A percentile compares a stretch with the other conserved stretches of the same genome.
Conservation (phyloP, 1,140 invertebrate genomes). For the Euborellia annulipes region DNA sequence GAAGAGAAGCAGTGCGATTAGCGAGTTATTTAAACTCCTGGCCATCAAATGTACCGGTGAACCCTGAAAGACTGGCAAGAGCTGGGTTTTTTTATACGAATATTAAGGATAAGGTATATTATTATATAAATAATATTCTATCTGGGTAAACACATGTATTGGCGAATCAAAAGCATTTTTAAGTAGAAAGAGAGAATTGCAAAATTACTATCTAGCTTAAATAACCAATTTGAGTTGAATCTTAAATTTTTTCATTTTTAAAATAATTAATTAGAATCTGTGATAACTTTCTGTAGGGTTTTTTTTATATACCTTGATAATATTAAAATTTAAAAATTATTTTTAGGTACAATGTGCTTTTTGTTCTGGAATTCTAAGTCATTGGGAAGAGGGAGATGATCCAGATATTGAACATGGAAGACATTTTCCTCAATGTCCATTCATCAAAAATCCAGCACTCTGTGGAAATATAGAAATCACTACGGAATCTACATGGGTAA, state of each 20-base stretch:
- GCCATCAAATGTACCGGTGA: conserved; percentile 40
- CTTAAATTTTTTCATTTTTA: no score
- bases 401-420: conserved; percentile 58
- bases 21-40: conserved; percentile 41
- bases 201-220: no score
- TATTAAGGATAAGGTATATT: neutral
- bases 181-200: no score
- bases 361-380: conserved; percentile 52
- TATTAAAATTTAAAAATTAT: no score
- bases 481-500: no score
- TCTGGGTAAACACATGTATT: neutral
- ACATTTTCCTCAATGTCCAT: conserved; percentile 52
- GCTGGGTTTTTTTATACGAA: conserved; percentile 54
- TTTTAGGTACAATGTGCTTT: conserved; percentile 63
- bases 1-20: conserved; percentile 33
- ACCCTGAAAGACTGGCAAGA: conserved; percentile 51
- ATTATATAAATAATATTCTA: neutral
- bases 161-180: no score
- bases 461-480: conserved; percentile 20
- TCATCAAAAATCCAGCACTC: conserved; percentile 27
- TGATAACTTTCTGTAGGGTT: no score
- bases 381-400: conserved; percentile 55
- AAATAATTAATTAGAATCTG: no score
- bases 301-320: no score
- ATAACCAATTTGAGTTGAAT: no score